Conservation (phyloP, 92 coral and sea anemone species). For the Palythoa caribaeorum region DNA sequence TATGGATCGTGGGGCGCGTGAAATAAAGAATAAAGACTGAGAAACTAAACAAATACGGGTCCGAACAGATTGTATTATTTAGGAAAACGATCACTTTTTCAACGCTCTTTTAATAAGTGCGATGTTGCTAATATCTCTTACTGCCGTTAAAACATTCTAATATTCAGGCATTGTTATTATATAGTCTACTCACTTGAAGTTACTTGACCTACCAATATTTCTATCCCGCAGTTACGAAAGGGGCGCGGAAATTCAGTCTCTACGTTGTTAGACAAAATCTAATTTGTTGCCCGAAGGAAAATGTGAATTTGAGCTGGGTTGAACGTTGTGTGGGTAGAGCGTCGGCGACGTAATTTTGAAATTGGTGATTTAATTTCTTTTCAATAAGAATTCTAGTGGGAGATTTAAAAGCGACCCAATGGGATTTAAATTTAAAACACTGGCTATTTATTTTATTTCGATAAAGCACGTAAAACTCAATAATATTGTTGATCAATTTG, state of each 20-base stretch:
- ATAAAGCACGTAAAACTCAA: background rate
- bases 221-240: background rate
- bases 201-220: background rate
- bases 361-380: background rate
- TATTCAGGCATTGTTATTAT: background rate
- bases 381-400: background rate
- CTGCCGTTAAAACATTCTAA: background rate
- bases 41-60: background rate
- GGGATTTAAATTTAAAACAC: background rate
- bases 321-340: background rate
- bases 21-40: background rate
- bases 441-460: background rate
- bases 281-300: background rate
- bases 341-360: background rate
- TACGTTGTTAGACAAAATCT: background rate
- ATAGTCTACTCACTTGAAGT: background rate
- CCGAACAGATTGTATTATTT: background rate
- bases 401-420: background rate
- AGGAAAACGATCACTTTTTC: background rate
- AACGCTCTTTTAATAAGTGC: background rate
- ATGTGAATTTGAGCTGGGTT: background rate
- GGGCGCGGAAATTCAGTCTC: background rate
- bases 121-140: background rate
- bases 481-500: background rate
- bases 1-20: background rate